Evolutionary conservation across 2,113 vertebrate genomes (phyloP).

Genomic region (Pyxicephalus adspersus): DNA sequence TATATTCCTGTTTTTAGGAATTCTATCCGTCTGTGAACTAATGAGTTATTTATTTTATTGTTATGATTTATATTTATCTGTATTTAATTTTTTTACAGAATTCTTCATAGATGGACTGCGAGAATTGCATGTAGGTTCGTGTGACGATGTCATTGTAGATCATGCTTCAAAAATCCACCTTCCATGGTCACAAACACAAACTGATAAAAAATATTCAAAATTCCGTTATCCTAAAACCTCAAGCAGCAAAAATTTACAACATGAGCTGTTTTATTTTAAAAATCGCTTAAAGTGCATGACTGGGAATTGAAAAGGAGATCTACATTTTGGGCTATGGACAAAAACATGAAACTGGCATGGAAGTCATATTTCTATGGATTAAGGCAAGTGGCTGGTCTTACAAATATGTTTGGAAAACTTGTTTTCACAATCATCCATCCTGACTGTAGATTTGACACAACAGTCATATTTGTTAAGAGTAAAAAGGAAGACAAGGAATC

Average conservation of each 20-base stretch:
- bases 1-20: too few relatives aligned
- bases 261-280: constrained; percentile 82
- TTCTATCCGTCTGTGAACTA: too few relatives aligned
- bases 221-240: constrained; percentile 79
- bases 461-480: too few relatives aligned
- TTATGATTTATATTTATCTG: neutral
- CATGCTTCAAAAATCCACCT: constrained; percentile 89
- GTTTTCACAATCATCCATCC: neutral
- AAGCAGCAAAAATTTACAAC: constrained; percentile 62
- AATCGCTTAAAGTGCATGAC: constrained; percentile 87
- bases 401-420: neutral
- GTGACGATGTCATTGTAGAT: constrained; percentile 80
- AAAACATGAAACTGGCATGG: neutral
- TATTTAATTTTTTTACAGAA: constrained; percentile 68
- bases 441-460: constrained; percentile 1
- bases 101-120: constrained; percentile 90
- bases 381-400: neutral
- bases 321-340: constrained; percentile 58
- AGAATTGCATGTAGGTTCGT: constrained; percentile 84
- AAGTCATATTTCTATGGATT: neutral
- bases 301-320: constrained; percentile 62
- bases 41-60: neutral
- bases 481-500: too few relatives aligned
- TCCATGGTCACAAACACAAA: constrained; percentile 77
- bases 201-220: constrained; percentile 75